Base-by-base conservation (phyloP, 1,140 invertebrate species). In the Antheraea mylitta region DNA sequence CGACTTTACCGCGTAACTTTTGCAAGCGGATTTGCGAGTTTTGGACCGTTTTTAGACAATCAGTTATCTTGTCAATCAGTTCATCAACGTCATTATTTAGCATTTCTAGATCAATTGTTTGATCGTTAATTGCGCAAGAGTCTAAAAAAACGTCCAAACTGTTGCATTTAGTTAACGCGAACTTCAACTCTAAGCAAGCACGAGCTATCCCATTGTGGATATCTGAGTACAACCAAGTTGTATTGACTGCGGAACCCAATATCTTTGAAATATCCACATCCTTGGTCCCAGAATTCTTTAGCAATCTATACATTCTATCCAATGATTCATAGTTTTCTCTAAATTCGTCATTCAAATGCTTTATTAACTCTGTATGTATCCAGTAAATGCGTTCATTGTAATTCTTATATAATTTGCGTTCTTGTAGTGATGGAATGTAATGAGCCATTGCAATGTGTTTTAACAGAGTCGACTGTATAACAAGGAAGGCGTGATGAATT, bases 401-500 rank as follows among this genome's bases (percentile, higher is more conserved):
- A 22, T 90, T 91, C 62, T 86, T 89, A 70, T 87, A 87, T 1
- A 84, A 22, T 19, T 78, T 81, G n/a, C 72, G 77, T 0, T 79
- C 75, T 13, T 83, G 67, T 0, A 64, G 10, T 0, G 80, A 72
- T 0, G 84, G 84, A 37, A 85, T 68, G 30, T 80, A 82, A 63
- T 93, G 92, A 0, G 80, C 90, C 73, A 91, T 70, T 0, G 92
- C 89, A 0, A 92, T 80, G 63, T 90, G 82, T 64, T 91, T 92
- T 7, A 93, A 67, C 4, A 93, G 66, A 0, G 86, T 82, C 0
- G 92, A 93, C 63, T 93, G 92, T 0, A 93, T 80, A 0, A 93
- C 89, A 16, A 93, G 74, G 68, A 87, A 93, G 0, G 86, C 84
- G 76, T 92, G 87, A 67, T 93, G 87, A 18, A 92, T 86, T 89